Conservation (phyloP, 1,140 invertebrate species). For the Potamilus streckersoni region DNA sequence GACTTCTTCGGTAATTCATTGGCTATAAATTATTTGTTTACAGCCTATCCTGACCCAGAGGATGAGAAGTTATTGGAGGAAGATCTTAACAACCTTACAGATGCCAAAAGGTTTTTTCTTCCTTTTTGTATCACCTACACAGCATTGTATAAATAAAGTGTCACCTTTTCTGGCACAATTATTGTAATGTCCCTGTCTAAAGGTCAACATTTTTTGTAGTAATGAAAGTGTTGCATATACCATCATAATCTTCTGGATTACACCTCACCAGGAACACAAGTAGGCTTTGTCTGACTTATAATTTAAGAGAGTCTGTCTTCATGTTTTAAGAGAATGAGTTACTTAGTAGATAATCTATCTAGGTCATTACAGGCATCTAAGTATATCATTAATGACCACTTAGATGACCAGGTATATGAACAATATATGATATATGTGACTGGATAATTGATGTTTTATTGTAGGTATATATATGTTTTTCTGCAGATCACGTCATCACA, state of each 20-base stretch:
- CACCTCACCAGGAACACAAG: neutral
- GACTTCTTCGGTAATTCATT: no score
- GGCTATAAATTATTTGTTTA: constrained; percentile 10
- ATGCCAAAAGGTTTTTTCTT: constrained; percentile 78
- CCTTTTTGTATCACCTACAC: no score
- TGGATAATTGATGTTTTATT: no score
- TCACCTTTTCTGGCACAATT: no score
- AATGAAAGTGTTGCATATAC: no score
- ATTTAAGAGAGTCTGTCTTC: neutral
- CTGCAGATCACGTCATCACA: constrained; percentile 74
- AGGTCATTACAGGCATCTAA: neutral
- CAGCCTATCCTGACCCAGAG: constrained; percentile 80
- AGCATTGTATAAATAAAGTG: no score
- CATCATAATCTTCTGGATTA: no score
- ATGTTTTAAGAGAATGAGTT: no score
- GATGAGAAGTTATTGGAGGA: constrained; percentile 95
- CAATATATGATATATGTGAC: no score
- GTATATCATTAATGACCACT: neutral
- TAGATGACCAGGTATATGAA: no score
- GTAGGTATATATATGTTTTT: constrained; percentile 12
- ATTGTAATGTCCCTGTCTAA: no score
- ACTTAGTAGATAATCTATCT: neutral
- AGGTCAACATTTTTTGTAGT: no score
- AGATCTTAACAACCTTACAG: constrained; percentile 87
- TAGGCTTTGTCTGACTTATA: neutral